These are phyloP conservation scores for Phaonia tiefii DNA, from an alignment of 2,888 invertebrate species.

Conservation along the genomic window DNA sequence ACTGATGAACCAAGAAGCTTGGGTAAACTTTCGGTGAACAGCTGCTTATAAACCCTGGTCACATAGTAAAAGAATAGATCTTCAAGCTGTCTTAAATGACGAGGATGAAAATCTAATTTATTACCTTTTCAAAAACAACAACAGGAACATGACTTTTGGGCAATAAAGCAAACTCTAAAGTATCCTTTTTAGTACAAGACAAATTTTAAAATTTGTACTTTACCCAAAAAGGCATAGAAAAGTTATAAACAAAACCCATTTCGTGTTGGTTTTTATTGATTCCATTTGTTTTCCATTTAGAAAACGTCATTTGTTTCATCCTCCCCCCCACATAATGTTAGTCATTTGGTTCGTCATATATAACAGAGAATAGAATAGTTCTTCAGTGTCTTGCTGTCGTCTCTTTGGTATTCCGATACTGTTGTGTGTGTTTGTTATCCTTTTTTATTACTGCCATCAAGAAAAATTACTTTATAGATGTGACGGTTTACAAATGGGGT, in stretches of 20 bases:
- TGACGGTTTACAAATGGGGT: constrained; percentile 45
- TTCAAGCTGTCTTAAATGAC: too few relatives aligned
- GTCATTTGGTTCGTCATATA: too few relatives aligned
- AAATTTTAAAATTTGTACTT: background rate
- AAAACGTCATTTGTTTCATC: constrained; percentile 2
- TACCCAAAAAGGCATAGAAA: background rate
- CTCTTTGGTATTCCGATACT: background rate
- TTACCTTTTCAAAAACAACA: too few relatives aligned
- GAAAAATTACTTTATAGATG: constrained; percentile 41
- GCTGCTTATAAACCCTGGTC: too few relatives aligned
- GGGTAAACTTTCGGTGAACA: too few relatives aligned
- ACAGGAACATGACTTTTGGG: background rate
- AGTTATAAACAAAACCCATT: background rate
- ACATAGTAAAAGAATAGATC: too few relatives aligned
- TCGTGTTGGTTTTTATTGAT: background rate
- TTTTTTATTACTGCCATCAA: constrained; percentile 42
- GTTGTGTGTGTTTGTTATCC: background rate
- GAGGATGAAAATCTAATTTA: too few relatives aligned
- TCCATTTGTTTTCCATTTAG: constrained; percentile 2
- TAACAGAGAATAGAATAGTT: too few relatives aligned
- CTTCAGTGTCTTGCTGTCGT: background rate
- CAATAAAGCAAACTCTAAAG: too few relatives aligned
- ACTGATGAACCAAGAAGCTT: too few relatives aligned
- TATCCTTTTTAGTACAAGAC: too few relatives aligned
- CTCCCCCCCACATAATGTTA: background rate